Percentiles rank a stretch among this genome's conserved stretches.
Conservation (phyloP, 2,888 invertebrate genomes). For the Protodeltote pygarga region DNA sequence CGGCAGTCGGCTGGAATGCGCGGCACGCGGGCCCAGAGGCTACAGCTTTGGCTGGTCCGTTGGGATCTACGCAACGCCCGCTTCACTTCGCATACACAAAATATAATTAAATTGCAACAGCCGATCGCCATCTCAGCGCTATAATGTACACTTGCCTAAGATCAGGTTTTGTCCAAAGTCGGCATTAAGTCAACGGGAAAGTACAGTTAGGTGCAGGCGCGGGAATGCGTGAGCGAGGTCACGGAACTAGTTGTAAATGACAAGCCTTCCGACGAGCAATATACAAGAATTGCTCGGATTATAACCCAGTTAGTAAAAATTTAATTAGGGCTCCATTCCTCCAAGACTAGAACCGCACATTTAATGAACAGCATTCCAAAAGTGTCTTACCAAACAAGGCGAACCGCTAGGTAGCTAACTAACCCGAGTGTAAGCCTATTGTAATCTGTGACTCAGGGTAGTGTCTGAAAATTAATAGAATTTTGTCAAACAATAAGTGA, state of each 20-base stretch:
- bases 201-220: conserved; percentile 87
- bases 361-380: conserved; percentile 30
- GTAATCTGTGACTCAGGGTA: conserved; percentile 38
- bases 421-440: conserved; percentile 21
- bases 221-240: conserved; percentile 87
- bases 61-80: conserved; percentile 74
- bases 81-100: conserved; percentile 77
- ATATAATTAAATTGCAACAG: conserved; percentile 86
- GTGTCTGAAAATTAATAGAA: conserved; percentile 42
- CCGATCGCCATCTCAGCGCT: conserved; percentile 77
- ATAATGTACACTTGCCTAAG: conserved; percentile 83
- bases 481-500: conserved; percentile 59
- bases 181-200: conserved; percentile 86
- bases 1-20: conserved; percentile 75
- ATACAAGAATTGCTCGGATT: conserved; percentile 73
- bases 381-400: conserved; percentile 33
- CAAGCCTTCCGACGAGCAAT: conserved; percentile 81
- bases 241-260: conserved; percentile 87
- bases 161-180: conserved; percentile 86
- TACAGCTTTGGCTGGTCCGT: conserved; percentile 67
- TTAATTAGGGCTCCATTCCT: conserved; percentile 38
- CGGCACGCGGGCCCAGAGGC: conserved; percentile 77
- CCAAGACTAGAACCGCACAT: conserved; percentile 26
- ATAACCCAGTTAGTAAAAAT: conserved; percentile 59
- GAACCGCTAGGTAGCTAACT: conserved; percentile 30